phyloP scores from a whole-genome alignment of 2,888 invertebrate species.

The Chaetoderma sp. region DNA sequence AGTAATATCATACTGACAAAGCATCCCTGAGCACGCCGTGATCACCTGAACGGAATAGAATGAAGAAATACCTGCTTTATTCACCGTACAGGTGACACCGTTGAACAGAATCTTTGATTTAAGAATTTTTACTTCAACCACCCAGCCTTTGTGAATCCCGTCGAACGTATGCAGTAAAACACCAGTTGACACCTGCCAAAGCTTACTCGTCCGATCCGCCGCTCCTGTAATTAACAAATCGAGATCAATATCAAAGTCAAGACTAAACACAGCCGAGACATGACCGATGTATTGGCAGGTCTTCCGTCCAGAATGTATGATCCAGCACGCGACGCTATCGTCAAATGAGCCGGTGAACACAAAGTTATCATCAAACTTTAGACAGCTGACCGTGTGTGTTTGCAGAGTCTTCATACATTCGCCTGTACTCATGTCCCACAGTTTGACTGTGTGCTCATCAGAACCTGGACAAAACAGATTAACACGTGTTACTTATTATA shows the following conservation, averaged over 20 bases:
- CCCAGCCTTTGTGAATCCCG: slow-evolving; percentile 40
- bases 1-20: too few relatives aligned
- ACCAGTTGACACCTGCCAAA: slow-evolving; percentile 57
- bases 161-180: slow-evolving; percentile 47
- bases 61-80: neutral
- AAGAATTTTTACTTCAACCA: slow-evolving; percentile 38
- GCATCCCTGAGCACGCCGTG: too few relatives aligned
- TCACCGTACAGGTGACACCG: neutral
- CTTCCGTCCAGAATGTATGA: slow-evolving; percentile 46
- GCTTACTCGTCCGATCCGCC: slow-evolving; percentile 59
- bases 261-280: slow-evolving; percentile 60
- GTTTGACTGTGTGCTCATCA: slow-evolving; percentile 62
- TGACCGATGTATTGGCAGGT: slow-evolving; percentile 56
- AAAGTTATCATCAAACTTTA: slow-evolving; percentile 56
- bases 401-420: slow-evolving; percentile 46
- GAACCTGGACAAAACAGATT: slow-evolving; percentile 49
- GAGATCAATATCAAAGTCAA: slow-evolving; percentile 52
- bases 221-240: slow-evolving; percentile 62
- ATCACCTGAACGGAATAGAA: too few relatives aligned
- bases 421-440: slow-evolving; percentile 60
- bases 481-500: too few relatives aligned
- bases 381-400: slow-evolving; percentile 60
- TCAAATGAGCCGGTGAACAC: slow-evolving; percentile 64
- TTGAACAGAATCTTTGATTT: too few relatives aligned
- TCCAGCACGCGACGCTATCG: slow-evolving; percentile 62